Evolutionary conservation across 2,888 invertebrate species (phyloP).

Genomic region (Coenonympha glycerion): DNA sequence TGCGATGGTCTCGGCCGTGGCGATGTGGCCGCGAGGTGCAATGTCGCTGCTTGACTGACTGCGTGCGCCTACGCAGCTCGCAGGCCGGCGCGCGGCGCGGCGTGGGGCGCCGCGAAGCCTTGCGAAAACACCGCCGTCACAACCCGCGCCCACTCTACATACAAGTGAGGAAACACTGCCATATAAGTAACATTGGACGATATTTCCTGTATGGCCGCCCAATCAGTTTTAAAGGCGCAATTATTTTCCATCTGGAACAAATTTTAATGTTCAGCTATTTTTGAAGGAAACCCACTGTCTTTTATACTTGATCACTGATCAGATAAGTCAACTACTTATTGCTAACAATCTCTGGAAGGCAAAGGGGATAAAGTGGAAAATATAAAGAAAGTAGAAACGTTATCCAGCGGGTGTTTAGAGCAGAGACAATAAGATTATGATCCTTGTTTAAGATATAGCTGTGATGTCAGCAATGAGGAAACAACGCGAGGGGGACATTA

Average conservation of each 20-base stretch:
- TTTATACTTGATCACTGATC: too few relatives aligned
- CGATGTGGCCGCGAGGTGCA: slow-evolving; percentile 48
- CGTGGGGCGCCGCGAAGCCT: slow-evolving; percentile 66
- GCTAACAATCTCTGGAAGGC: too few relatives aligned
- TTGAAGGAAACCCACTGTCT: too few relatives aligned
- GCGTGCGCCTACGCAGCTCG: slow-evolving; percentile 51
- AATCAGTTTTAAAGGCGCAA: neutral
- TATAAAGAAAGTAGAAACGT: too few relatives aligned
- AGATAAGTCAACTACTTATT: too few relatives aligned
- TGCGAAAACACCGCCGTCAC: slow-evolving; percentile 57
- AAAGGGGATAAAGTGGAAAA: too few relatives aligned
- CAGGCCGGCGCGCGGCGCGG: slow-evolving; percentile 23
- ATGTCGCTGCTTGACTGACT: slow-evolving; percentile 41
- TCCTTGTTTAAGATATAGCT: too few relatives aligned
- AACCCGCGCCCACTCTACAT: slow-evolving; percentile 36
- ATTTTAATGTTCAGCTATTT: too few relatives aligned
- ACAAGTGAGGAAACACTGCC: slow-evolving; percentile 31
- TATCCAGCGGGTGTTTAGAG: too few relatives aligned
- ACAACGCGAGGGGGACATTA: too few relatives aligned
- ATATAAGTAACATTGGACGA: slow-evolving; percentile 26
- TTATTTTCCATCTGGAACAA: slow-evolving; percentile 44
- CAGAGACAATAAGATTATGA: too few relatives aligned
- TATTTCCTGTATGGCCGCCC: slow-evolving; percentile 24
- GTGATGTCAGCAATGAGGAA: too few relatives aligned
- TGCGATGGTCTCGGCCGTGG: slow-evolving; percentile 38